Percentiles rank a stretch among this genome's conserved stretches.
These are phyloP conservation scores for Sycophila texana DNA, from an alignment of 2,888 invertebrate species.

Conservation along the genomic window DNA sequence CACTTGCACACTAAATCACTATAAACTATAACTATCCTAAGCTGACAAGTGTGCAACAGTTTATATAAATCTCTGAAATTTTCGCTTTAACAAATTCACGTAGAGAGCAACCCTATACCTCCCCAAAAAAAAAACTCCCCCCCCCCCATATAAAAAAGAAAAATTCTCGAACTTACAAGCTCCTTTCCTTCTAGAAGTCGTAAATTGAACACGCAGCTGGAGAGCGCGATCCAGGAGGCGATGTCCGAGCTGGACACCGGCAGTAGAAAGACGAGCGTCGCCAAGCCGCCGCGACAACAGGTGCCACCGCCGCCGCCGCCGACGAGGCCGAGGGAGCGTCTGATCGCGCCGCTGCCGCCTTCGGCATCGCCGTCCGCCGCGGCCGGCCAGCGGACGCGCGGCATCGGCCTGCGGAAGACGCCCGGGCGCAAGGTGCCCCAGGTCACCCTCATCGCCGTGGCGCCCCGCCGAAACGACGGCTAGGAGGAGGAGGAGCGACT, in stretches of 20 bases:
- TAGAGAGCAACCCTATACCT: no score
- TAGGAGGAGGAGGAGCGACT: constrained; percentile 14
- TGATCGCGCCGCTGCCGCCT: constrained; percentile 37
- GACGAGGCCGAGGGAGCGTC: constrained; percentile 40
- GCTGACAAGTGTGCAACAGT: no score
- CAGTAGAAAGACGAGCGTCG: no score
- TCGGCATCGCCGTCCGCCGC: not conserved
- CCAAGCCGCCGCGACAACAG: constrained; percentile 72
- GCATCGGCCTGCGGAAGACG: constrained; percentile 52
- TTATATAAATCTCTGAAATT: no score
- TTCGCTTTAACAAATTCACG: no score
- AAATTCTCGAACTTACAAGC: not conserved
- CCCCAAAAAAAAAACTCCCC: not conserved
- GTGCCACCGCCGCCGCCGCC: not conserved
- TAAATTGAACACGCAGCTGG: constrained; percentile 92
- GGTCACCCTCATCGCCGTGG: constrained; percentile 37
- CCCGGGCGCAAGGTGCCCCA: constrained; percentile 55
- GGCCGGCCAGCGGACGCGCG: constrained; percentile 29
- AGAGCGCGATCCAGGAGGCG: constrained; percentile 94
- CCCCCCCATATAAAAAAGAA: no score
- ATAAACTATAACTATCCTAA: no score
- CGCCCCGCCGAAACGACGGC: constrained; percentile 27
- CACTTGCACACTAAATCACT: no score
- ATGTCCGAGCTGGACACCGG: constrained; percentile 87
- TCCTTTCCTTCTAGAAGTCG: constrained; percentile 84